Base-by-base conservation (phyloP, 2,113 vertebrate species). In the Raja brachyura region DNA sequence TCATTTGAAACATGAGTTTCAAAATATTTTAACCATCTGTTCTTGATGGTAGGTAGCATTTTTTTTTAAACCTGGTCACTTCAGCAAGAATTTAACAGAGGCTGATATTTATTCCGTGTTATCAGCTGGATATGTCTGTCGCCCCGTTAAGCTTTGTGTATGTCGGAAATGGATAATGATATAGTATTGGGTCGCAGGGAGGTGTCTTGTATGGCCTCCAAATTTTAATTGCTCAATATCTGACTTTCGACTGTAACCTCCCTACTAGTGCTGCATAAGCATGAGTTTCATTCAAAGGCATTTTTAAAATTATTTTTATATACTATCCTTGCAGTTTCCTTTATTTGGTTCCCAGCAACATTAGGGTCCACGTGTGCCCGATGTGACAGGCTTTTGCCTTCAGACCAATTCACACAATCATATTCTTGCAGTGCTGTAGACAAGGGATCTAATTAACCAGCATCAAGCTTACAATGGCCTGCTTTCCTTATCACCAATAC, bases 401-500 rank as follows among this genome's bases (percentile, higher is more conserved):
- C 59, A 66, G 14, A n/a, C 59, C 83, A 88, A 63, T 66, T 88
- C n/a, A 2, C 16, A 63, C n/a, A 63, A 66, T 88, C 59, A 31
- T 88, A 31, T 86, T 86, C 81, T 61, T 61, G 14, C 10, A 28
- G 9, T 86, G 81, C 54, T 16, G 28, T 66, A 88, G 83, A 88
- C 83, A 88, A 88, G 59, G 83, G 83, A 88, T 88, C 83, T 88
- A 88, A 88, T 88, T 88, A 88, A 61, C 83, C 28, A 66, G 83
- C 3, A 18, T 13, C n/a, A n/a, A n/a, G n/a, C n/a, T n/a, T n/a
- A n/a, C n/a, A n/a, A n/a, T n/a, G n/a, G n/a, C n/a, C n/a, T n/a
- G n/a, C n/a, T n/a, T n/a, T n/a, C n/a, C n/a, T n/a, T n/a, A n/a
- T n/a, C n/a, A n/a, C n/a, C n/a, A n/a, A n/a, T n/a, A n/a, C n/a